phyloP scores from a whole-genome alignment of 2,113 vertebrate genomes.

The Amblyopsis rosae region DNA sequence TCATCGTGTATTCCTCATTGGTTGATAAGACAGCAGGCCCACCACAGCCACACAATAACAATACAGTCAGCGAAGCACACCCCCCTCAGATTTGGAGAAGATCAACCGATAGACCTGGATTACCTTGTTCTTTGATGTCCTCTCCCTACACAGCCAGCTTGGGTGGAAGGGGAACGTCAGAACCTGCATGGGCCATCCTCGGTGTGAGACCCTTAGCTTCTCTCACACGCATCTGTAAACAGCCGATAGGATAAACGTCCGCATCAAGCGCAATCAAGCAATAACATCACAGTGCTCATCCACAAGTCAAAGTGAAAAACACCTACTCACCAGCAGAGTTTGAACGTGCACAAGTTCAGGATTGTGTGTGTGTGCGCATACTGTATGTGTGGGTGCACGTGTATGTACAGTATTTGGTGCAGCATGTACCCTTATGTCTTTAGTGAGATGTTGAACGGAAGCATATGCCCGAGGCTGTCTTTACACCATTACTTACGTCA shows the following conservation, averaged over 20 bases:
- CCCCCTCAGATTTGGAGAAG: not conserved
- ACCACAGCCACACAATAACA: no score
- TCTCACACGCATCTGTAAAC: conserved; percentile 15
- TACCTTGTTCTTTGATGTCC: conserved; percentile 39
- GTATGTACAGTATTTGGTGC: no score
- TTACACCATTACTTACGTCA: no score
- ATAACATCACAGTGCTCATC: not conserved
- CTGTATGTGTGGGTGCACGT: not conserved
- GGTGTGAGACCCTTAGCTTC: not conserved
- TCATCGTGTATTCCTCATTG: no score
- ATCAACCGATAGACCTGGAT: not conserved
- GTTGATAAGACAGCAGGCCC: no score
- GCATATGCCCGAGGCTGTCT: no score
- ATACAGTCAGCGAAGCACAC: no score
- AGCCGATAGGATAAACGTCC: conserved; percentile 3
- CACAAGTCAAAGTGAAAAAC: not conserved
- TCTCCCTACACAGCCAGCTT: not conserved
- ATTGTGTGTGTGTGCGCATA: not conserved
- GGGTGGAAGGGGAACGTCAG: conserved; percentile 7
- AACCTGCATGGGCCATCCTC: not conserved
- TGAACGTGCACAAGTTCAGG: no score
- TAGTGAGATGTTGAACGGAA: no score
- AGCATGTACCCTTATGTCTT: no score
- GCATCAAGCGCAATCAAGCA: not conserved
- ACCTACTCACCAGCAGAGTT: not conserved